A percentile compares a stretch with the other conserved stretches of the same genome.
Conservation (phyloP, 2,113 vertebrate species). For the Pseudorectes ferrugineus region DNA sequence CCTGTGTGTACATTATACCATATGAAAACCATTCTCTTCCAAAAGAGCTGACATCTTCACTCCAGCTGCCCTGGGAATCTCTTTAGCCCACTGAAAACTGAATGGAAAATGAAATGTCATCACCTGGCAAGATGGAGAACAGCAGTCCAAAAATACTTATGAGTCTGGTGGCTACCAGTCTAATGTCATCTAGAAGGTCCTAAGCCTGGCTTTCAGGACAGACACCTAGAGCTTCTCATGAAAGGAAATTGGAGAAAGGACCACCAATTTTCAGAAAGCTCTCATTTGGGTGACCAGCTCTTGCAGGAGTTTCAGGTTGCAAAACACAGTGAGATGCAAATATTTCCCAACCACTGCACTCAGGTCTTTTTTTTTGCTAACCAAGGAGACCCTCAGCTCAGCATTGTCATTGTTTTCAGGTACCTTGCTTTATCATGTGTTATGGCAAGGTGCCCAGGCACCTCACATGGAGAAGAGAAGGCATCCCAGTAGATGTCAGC, state of each 20-base stretch:
- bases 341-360: not conserved
- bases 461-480: rapidly evolving
- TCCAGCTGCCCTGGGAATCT: not conserved
- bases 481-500: not conserved
- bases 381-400: not conserved
- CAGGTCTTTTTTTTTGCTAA: not conserved
- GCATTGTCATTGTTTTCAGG: not conserved
- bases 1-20: not conserved
- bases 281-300: not conserved
- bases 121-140: not conserved
- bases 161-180: not conserved
- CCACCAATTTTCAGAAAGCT: not conserved
- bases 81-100: not conserved
- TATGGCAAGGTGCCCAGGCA: not conserved
- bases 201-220: not conserved
- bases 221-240: not conserved
- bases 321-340: not conserved
- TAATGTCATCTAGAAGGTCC: not conserved
- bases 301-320: not conserved
- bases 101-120: not conserved
- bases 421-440: not conserved
- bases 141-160: not conserved
- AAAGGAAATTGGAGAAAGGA: not conserved
- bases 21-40: not conserved
- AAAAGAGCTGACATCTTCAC: not conserved